Evolutionary conservation across 1,140 invertebrate genomes (phyloP), one percentile per base, ranked within the genome.

Genomic region (Gonioctena quinquepunctata): DNA sequence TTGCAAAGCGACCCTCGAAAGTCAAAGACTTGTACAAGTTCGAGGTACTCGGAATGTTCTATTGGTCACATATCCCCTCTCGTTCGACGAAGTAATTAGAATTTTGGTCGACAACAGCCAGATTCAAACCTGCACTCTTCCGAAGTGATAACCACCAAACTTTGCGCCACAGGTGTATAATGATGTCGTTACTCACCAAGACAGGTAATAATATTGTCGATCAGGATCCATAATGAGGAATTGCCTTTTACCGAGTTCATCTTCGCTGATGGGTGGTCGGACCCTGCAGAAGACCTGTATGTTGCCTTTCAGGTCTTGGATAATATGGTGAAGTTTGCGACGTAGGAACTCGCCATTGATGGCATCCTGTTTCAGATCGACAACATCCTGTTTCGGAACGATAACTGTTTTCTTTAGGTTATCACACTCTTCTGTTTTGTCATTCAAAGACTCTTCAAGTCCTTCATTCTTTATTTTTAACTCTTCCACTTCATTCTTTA

Each of bases 211-310:
- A n/a, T n/a, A n/a, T n/a, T n/a, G n/a, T n/a, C n/a, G n/a, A 67
- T 87, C 85, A 21, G 84, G 25, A 67, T 83, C 86, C 70, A 82
- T 84, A 11, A 88, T 83, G 8, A 60, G 63, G 65, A 83, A 88
- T 57, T 77, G 66, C 69, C 71, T 69, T 73, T 80, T 82, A 19
- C 79, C 74, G 2, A 66, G 16, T 59, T 70, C 22, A 75, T 86
- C 85, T 26, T 76, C 80, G 13, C 70, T 48, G n/a, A 74, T 60
- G 0, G 76, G 59, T 1, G 91, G 91, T 49, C 91, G 83, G 2
- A 93, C 86, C 62, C 92, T 84, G 74, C 91, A 92, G 70, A 92
- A 92, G 0, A 93, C 91, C 60, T 91, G 81, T 26, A 93, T 93
- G 71, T 92, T 76, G 7, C 72, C 91, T 78, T 89, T 87, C 65